phyloP scores from a whole-genome alignment of 2,113 vertebrate species.

The Tetrax tetrax region DNA sequence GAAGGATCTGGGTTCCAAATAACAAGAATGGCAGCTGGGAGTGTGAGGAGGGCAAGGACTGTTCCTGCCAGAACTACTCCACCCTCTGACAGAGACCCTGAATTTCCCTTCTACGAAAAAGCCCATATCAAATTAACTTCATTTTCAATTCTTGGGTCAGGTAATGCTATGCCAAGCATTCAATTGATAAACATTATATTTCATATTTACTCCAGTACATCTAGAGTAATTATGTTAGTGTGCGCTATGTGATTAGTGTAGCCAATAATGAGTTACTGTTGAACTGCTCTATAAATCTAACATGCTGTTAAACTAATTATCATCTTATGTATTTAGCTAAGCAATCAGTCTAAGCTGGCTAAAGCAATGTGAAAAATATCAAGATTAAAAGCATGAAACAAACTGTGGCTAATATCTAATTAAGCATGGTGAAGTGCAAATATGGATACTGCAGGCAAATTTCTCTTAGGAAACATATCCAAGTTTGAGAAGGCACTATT shows the following conservation, averaged over 20 bases:
- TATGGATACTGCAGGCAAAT: background rate
- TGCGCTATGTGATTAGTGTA: background rate
- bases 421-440: background rate
- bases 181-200: background rate
- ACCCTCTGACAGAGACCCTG: background rate
- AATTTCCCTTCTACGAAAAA: background rate
- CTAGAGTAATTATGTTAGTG: background rate
- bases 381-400: background rate
- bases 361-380: background rate
- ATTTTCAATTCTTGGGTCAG: background rate
- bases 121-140: background rate
- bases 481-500: background rate
- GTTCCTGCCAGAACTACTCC: background rate
- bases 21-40: background rate
- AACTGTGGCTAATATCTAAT: background rate
- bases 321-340: background rate
- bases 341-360: background rate
- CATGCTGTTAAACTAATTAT: background rate
- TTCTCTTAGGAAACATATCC: background rate
- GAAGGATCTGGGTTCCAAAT: background rate
- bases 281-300: slow-evolving; percentile 11
- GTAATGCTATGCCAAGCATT: background rate
- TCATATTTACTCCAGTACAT: background rate
- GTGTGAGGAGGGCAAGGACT: background rate
- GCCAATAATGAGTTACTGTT: background rate